Percentiles rank a stretch among this genome's conserved stretches.
These are phyloP conservation scores for Trinorchestia longiramus DNA, from an alignment of 1,140 invertebrate genomes.

Conservation along the genomic window DNA sequence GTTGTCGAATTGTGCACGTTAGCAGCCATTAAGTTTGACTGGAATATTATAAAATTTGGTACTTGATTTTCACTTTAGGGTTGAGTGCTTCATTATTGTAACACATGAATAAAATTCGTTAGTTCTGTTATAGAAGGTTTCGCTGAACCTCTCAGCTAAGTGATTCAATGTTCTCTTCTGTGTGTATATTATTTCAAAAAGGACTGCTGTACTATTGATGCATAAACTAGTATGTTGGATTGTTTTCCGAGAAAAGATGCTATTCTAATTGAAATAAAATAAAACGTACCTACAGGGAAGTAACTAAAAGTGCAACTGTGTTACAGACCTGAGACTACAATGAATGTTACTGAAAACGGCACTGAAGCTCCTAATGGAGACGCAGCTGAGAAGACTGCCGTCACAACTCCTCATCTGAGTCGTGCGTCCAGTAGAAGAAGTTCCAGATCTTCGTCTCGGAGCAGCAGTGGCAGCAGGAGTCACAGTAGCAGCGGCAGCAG, in stretches of 20 bases:
- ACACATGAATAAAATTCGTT: background rate
- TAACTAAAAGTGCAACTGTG: background rate
- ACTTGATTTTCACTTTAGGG: background rate
- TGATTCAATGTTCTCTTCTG: background rate
- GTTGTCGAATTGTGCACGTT: background rate
- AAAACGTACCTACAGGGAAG: background rate
- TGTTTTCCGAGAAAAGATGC: no score
- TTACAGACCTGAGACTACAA: background rate
- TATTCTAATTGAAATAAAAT: no score
- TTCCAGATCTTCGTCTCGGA: constrained; percentile 42
- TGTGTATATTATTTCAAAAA: background rate
- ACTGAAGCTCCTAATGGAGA: background rate
- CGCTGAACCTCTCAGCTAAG: background rate
- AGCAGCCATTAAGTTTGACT: background rate
- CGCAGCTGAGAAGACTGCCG: background rate
- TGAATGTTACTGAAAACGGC: background rate
- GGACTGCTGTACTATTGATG: background rate
- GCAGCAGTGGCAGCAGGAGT: constrained; percentile 56
- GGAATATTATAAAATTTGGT: background rate
- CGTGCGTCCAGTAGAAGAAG: constrained; percentile 35
- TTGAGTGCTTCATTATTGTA: background rate
- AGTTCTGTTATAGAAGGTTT: background rate
- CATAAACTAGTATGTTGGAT: no score
- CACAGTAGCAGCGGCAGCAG: constrained; percentile 34
- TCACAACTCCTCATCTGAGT: background rate